Evolutionary conservation across 1,140 invertebrate genomes (phyloP).

Genomic region (Procambarus clarkii): DNA sequence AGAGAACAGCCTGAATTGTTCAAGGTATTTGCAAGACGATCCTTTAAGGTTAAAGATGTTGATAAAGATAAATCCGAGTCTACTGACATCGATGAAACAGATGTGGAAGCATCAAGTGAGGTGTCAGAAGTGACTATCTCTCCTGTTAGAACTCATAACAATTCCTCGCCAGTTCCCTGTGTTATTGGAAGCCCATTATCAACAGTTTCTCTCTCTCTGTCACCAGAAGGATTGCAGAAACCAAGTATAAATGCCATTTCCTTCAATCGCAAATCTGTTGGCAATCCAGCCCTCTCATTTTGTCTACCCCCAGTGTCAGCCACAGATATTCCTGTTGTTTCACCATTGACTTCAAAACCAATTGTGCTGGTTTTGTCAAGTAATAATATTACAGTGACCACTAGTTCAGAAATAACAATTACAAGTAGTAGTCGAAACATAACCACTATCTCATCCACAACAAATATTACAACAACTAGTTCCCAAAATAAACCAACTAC

Average conservation of each 20-base stretch:
- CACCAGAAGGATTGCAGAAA: constrained; percentile 16
- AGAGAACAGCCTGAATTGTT: constrained; percentile 85
- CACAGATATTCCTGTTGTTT: not conserved
- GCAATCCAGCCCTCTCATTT: constrained; percentile 55
- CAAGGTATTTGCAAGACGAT: constrained; percentile 86
- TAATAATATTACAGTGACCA: not conserved
- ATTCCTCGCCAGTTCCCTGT: not conserved
- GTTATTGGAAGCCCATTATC: not conserved
- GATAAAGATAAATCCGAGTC: constrained; percentile 79
- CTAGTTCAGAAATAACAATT: not conserved
- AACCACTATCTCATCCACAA: constrained; percentile 24
- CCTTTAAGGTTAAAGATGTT: constrained; percentile 84
- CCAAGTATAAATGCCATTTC: constrained; percentile 53
- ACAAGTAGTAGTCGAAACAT: not conserved
- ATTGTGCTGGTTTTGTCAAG: not conserved
- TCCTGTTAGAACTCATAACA: constrained; percentile 24
- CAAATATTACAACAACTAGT: not conserved
- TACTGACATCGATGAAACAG: constrained; percentile 82
- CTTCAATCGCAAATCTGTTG: constrained; percentile 56
- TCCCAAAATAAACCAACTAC: not conserved
- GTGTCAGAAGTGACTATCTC: constrained; percentile 69
- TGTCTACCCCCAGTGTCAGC: constrained; percentile 34
- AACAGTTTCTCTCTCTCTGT: not conserved
- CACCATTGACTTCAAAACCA: constrained; percentile 22
- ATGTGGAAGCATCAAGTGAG: constrained; percentile 75